Base-by-base conservation (phyloP, 2,113 vertebrate genomes). In the Petrocephalus microphthalmus region DNA sequence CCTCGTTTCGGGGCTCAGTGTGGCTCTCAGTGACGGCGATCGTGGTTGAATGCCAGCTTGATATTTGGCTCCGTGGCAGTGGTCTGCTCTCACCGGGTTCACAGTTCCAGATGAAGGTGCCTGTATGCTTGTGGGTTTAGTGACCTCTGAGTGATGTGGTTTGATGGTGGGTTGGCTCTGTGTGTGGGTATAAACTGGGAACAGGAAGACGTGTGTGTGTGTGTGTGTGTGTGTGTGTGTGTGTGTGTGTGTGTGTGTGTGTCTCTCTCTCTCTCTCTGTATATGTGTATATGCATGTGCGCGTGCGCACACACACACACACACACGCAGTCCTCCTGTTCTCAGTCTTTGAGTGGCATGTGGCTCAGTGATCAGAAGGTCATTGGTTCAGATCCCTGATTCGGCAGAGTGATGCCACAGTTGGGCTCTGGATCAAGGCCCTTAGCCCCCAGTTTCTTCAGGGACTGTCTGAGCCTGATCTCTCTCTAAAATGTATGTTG, bases 131-230 rank as follows among this genome's bases (percentile, higher is more conserved):
- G 17, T 87, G 29, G 13, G 25, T 85, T 85, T 52, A 7, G 84
- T 37, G 90, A 91, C 89, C 85, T 90, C 92, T 92, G 88, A 92
- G 90, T 37, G 90, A 88, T 92, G 60, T 91, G 90, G 88, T 89
- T 93, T 37, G 89, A 85, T 91, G 92, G 93, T 93, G 5, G 22
- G 45, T 52, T 52, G 19, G 81, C 10, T 45, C 22, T 45, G 37
- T 45, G 33, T 25, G 57, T 45, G 33, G 29, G 19, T 25, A n/a
- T 81, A 81, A 60, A 60, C 57, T 2, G n/a, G 57, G n/a, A 64
- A 25, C n/a, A 64, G 8, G 57, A 25, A 64, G n/a, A 64, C 42
- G n/a, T 42, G 42, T 3, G 42, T 42, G 42, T 42, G 42, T 42
- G 42, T 42, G n/a, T n/a, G n/a, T n/a, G n/a, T n/a, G n/a, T n/a